Conservation (phyloP, 1,140 invertebrate genomes). For the Camponotus pennsylvanicus region DNA sequence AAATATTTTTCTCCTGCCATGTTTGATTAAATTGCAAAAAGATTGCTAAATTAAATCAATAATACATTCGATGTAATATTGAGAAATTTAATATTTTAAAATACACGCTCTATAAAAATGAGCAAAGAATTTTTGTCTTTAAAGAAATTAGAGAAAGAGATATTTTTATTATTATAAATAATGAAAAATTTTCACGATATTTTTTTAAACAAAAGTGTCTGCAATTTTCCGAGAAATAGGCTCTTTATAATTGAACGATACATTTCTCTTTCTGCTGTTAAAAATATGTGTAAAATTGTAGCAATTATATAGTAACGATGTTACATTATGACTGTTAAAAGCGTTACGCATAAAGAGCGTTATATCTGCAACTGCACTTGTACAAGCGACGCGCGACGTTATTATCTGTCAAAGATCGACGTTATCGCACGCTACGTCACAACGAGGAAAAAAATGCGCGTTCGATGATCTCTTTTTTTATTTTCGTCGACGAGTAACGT, state of each 20-base stretch:
- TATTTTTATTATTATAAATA: background rate
- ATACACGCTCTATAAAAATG: background rate
- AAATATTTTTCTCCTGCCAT: background rate
- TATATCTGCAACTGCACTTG: slow-evolving; percentile 42
- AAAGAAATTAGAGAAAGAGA: background rate
- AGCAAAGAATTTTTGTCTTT: background rate
- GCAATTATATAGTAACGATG: background rate
- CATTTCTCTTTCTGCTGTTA: background rate
- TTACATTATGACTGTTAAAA: background rate
- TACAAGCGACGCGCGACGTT: slow-evolving; percentile 25
- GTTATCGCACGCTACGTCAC: slow-evolving; percentile 39
- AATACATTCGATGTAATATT: slow-evolving; percentile 29
- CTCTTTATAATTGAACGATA: background rate
- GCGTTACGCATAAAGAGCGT: background rate
- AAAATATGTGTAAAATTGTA: background rate
- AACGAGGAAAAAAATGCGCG: slow-evolving; percentile 50
- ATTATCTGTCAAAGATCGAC: slow-evolving; percentile 40
- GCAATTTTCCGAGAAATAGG: background rate
- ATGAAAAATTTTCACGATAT: background rate
- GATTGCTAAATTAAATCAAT: slow-evolving; percentile 20
- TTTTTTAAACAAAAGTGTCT: background rate
- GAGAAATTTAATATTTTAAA: background rate
- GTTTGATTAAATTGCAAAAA: slow-evolving; percentile 19
- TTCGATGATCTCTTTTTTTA: slow-evolving; percentile 53
- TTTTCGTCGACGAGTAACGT: slow-evolving; percentile 40